Evolutionary conservation across 2,797 vertebrate species (phyloP), one percentile per base, ranked within the genome.

Genomic region (Ctenopoma multispine): DNA sequence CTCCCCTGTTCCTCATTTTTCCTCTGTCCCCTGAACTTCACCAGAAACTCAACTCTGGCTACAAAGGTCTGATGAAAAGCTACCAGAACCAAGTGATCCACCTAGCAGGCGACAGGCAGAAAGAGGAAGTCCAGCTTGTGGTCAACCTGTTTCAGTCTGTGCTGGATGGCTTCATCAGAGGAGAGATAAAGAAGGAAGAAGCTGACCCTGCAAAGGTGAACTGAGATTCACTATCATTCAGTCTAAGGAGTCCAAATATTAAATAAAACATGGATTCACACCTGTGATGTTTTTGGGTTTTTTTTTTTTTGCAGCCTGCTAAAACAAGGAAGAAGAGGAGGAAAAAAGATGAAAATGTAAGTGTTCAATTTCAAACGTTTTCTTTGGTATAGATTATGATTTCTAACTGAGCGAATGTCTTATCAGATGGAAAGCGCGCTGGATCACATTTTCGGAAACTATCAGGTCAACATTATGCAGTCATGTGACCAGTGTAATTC

Each of bases 61-160:
- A 99, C 92, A 97, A 96, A 84, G 95, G 94, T 66, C 92, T 99
- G 47, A 97, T 97, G 96, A 95, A 95, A 38, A 92, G 96, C 87
- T 99, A 97, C 91, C 96, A 98, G 91, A 96, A 96, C 31, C 95
- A 96, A 14, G 96, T 99, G 79, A 93, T 87, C 84, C 94, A 93
- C 82, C 92, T 98, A 86, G 96, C 97, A 0, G 90, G 94, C 0
- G 96, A 96, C 72, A 92, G 90, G 12, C 95, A 96, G 63, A 96
- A 97, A 85, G 92, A 83, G 1, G 98, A 99, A 77, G 92, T 97
- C 55, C 96, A 97, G 31, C 94, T 98, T 15, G 98, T 99, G 66
- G 95, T 99, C 76, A 99, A 99, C 85, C 93, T 99, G 54, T 99
- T 99, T 92, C 97, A 98, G 77, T 98, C 97, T 0, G 95, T 99